Evolutionary conservation across 2,113 vertebrate genomes (phyloP), one percentile per base, ranked within the genome.

Genomic region (Mirounga angustirostris): DNA sequence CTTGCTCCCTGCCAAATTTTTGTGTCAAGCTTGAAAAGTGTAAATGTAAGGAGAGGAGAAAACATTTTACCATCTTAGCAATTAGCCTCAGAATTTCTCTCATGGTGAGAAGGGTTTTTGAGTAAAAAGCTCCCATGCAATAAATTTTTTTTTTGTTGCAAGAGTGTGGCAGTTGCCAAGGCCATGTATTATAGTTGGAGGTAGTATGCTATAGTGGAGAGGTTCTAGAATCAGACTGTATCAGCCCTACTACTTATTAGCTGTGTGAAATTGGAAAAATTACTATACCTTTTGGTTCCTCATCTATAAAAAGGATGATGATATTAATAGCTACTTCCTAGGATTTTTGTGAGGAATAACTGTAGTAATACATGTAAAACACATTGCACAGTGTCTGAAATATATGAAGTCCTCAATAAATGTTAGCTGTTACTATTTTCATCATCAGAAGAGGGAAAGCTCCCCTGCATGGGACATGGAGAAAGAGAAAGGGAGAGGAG

Each of bases 71-170:
- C 43, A 91, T 36, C n/a, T 65, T 61, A 71, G 78, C 73, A 78
- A 89, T 16, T 93, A 43, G 86, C 63, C 28, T 96, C 58, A 91
- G 92, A 88, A 95, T 93, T 95, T 14, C 21, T 76, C 3, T 67
- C 24, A 61, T 24, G 21, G 5, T 94, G 30, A 95, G 90, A 91
- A n/a, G 40, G 11, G 16, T 13, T 95, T 96, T n/a, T 1, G 14
- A 3, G 2, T 71, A 40, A 71, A 95, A 93, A 81, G 4, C n/a
- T 89, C 73, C 63, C 11, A 40, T n/a, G 21, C 11, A 43, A 74
- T 67, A 71, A 43, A 92, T 28, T 85, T 5, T 15, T 40, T 40
- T 59, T 89, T 91, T 85, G 43, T 73, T 54, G n/a, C 46, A 94
- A 78, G 13, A 24, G 16, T 52, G 9, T 78, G 36, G 40, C 19